A percentile compares a stretch with the other conserved stretches of the same genome.
Evolutionary conservation across 2,113 vertebrate genomes (phyloP).

Genomic region (Sterrhoptilus dennistouni): DNA sequence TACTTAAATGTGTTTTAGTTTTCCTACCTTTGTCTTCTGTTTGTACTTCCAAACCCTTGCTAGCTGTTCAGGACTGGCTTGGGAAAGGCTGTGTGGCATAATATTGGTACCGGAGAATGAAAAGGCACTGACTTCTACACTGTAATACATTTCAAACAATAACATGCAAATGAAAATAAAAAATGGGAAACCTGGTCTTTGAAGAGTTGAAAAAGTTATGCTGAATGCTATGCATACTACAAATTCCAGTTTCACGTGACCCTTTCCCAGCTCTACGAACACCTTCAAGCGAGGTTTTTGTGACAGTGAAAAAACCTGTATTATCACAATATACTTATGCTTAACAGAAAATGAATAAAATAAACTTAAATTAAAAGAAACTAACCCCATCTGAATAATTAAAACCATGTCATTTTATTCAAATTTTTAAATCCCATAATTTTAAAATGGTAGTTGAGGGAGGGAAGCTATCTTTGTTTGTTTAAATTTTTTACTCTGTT

Average conservation of each 20-base stretch:
- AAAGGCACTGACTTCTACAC: not conserved
- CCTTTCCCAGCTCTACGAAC: not conserved
- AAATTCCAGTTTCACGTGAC: not conserved
- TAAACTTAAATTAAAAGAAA: not conserved
- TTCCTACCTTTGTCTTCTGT: not conserved
- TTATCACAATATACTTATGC: not conserved
- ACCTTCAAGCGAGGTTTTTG: not conserved
- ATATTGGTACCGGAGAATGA: not conserved
- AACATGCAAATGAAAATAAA: not conserved
- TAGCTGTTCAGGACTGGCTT: not conserved
- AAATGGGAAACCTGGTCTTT: not conserved
- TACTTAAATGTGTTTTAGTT: not conserved
- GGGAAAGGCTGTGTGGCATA: not conserved
- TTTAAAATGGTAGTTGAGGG: not conserved
- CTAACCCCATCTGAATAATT: not conserved
- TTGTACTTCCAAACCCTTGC: not conserved
- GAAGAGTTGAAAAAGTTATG: not conserved
- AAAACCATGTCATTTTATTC: not conserved
- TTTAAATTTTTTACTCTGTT: conserved; percentile 15
- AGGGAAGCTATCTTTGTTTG: not conserved
- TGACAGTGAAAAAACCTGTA: not conserved
- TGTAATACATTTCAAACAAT: not conserved
- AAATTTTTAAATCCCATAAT: not conserved
- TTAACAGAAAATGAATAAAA: not conserved
- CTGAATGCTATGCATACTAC: not conserved